phyloP scores from a whole-genome alignment of 2,888 invertebrate genomes.

The Eretmocerus hayati region DNA sequence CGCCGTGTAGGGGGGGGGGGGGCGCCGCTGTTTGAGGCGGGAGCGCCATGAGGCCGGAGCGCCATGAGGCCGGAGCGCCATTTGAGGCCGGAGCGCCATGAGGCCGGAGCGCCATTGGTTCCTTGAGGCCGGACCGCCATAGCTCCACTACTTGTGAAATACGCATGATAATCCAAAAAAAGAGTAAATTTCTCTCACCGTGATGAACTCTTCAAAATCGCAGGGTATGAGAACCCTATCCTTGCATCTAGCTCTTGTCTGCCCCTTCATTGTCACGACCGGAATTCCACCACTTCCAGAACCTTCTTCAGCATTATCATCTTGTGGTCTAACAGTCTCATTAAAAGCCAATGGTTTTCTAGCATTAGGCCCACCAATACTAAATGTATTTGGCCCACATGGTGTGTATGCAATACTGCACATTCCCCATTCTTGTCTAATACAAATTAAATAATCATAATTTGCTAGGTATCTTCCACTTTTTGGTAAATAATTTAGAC shows the following conservation, averaged over 20 bases:
- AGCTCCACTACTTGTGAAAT: no score
- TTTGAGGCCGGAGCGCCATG: no score
- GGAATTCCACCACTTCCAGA: slow-evolving; percentile 42
- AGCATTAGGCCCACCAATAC: slow-evolving; percentile 55
- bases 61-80: no score
- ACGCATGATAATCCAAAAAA: neutral
- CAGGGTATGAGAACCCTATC: slow-evolving; percentile 76
- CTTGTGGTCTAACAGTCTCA: neutral
- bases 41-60: no score
- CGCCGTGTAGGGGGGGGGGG: no score
- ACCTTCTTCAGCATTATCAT: slow-evolving; percentile 30
- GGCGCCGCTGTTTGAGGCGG: no score
- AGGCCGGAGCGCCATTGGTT: no score
- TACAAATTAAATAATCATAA: slow-evolving; percentile 72
- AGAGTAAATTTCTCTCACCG: slow-evolving; percentile 45
- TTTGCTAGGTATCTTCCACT: slow-evolving; percentile 74
- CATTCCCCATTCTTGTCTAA: slow-evolving; percentile 62
- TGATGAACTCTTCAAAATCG: slow-evolving; percentile 75
- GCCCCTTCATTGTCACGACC: slow-evolving; percentile 40
- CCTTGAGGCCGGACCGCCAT: no score
- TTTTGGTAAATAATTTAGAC: slow-evolving; percentile 74
- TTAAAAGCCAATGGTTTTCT: slow-evolving; percentile 10
- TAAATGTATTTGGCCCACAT: slow-evolving; percentile 69
- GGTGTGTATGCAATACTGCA: slow-evolving; percentile 72
- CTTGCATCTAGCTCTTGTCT: slow-evolving; percentile 47